These are phyloP conservation scores for Thalassophryne amazonica DNA, from an alignment of 2,797 vertebrate species.

Conservation along the genomic window DNA sequence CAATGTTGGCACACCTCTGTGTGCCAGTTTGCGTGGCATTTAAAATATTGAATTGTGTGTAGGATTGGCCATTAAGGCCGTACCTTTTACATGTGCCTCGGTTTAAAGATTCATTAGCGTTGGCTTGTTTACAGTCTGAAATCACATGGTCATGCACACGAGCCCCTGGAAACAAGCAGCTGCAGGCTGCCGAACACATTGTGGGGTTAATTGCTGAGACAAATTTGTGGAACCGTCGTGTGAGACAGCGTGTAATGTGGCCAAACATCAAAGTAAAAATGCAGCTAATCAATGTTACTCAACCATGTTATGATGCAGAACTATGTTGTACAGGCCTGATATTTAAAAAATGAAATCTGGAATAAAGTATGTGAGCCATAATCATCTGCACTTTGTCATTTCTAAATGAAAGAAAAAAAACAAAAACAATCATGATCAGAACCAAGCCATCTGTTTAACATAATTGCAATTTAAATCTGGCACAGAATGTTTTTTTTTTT, in stretches of 20 bases:
- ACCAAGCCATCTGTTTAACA: constrained; percentile 26
- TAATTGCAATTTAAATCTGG: constrained; percentile 57
- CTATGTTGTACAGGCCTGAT: too few species aligned
- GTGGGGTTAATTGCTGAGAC: constrained; percentile 30
- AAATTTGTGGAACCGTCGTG: constrained; percentile 13
- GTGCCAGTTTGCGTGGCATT: too few species aligned
- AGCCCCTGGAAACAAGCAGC: constrained; percentile 8
- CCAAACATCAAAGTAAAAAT: not conserved
- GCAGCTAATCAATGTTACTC: too few species aligned
- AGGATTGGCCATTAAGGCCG: too few species aligned
- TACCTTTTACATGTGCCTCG: constrained; percentile 3
- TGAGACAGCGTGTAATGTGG: not conserved
- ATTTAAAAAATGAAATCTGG: too few species aligned
- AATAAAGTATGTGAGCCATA: too few species aligned
- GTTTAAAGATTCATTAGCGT: constrained; percentile 14
- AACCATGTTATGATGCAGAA: too few species aligned
- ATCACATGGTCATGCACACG: not conserved
- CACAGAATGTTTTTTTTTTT: constrained; percentile 23
- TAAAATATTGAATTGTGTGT: too few species aligned
- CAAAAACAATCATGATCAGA: constrained; percentile 39
- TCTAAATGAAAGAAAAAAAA: too few species aligned
- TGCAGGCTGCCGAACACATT: constrained; percentile 4
- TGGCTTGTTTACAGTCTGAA: constrained; percentile 22
- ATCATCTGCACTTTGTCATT: too few species aligned
- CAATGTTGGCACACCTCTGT: too few species aligned